phyloP scores from a whole-genome alignment of 2,888 invertebrate species.

The Acrobasis consociella region DNA sequence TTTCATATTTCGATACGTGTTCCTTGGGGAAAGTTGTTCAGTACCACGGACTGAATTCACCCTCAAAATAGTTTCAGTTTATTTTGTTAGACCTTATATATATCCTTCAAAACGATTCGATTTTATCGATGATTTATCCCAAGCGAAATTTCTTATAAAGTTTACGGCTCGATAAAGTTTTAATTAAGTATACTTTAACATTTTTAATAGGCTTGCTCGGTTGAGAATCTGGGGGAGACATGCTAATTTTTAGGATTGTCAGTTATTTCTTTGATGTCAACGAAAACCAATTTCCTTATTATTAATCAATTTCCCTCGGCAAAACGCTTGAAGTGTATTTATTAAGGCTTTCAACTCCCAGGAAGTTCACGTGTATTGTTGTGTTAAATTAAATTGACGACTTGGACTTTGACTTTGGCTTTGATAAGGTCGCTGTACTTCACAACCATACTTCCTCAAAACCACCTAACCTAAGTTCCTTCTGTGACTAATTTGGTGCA shows the following conservation, averaged over 20 bases:
- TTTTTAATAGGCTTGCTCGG: conserved; percentile 4
- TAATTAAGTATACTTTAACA: conserved; percentile 16
- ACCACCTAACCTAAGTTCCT: no score
- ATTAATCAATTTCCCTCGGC: conserved; percentile 33
- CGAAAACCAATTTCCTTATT: conserved; percentile 38
- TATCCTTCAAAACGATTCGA: conserved; percentile 4
- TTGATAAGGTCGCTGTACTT: no score
- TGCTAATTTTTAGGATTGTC: conserved; percentile 8
- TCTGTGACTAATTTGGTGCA: no score
- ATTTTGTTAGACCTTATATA: no score
- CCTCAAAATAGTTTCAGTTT: no score
- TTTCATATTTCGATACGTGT: no score
- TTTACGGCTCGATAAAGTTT: conserved; percentile 15
- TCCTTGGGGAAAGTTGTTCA: no score
- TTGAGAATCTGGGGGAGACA: conserved; percentile 4
- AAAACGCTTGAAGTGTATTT: conserved; percentile 32
- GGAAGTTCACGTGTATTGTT: conserved; percentile 29
- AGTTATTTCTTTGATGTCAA: conserved; percentile 25
- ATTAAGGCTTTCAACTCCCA: conserved; percentile 30
- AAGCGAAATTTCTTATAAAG: conserved; percentile 9
- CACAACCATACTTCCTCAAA: no score
- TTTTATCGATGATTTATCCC: conserved; percentile 6
- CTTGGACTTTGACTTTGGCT: conserved; percentile 24
- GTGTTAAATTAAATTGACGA: conserved; percentile 33
- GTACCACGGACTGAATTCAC: no score